A percentile compares a stretch with the other conserved stretches of the same genome.
phyloP scores from a whole-genome alignment of 2,888 invertebrate species.

The Eupithecia abbreviata region DNA sequence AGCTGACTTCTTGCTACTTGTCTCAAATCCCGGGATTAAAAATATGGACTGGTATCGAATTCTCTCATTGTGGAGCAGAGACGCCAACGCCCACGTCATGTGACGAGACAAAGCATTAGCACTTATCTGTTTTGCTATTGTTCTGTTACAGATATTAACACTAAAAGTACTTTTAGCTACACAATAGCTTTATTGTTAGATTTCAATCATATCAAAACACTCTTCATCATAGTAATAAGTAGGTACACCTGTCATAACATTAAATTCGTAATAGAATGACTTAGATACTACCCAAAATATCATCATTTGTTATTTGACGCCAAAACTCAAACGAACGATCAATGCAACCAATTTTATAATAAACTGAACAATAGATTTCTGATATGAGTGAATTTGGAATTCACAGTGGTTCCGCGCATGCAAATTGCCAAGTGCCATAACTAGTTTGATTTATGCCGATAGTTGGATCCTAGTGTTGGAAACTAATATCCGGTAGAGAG shows the following conservation, averaged over 20 bases:
- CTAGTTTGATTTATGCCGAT: not conserved
- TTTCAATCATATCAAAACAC: not conserved
- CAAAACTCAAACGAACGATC: not conserved
- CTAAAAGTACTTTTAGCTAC: not conserved
- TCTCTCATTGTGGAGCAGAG: no score
- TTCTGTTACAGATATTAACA: not conserved
- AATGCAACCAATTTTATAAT: not conserved
- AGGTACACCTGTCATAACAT: not conserved
- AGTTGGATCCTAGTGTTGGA: not conserved
- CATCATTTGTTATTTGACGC: no score
- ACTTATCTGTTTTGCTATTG: not conserved
- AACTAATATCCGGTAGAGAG: constrained; percentile 1
- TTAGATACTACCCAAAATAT: no score
- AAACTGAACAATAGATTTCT: not conserved
- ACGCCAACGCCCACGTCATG: not conserved
- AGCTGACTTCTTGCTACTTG: no score
- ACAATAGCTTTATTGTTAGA: not conserved
- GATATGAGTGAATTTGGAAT: not conserved
- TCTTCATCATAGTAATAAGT: not conserved
- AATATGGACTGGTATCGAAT: no score
- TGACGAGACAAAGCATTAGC: not conserved
- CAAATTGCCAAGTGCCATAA: not conserved
- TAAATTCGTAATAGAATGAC: not conserved
- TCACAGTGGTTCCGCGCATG: not conserved
- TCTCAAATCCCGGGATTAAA: no score